A percentile compares a stretch with the other conserved stretches of the same genome.
Evolutionary conservation across 2,113 vertebrate genomes (phyloP).

Genomic region (Sprattus sprattus): DNA sequence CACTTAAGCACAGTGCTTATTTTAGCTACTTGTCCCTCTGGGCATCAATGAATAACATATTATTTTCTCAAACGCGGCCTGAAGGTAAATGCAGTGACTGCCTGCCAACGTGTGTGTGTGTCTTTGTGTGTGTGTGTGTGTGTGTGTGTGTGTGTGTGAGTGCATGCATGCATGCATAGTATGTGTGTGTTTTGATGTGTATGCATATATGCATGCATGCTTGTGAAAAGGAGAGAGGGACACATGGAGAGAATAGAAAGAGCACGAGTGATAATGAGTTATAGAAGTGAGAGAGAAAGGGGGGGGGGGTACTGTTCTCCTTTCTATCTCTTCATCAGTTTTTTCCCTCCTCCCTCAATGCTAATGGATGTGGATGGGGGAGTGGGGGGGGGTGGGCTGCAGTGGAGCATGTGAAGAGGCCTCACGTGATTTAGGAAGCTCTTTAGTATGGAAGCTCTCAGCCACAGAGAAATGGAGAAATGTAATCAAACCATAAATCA

Average conservation of each 20-base stretch:
- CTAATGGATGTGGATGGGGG: conserved; percentile 37
- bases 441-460: conserved; percentile 52
- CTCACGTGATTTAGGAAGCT: conserved; percentile 59
- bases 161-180: background rate
- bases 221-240: background rate
- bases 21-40: background rate
- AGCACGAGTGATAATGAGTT: conserved; percentile 11
- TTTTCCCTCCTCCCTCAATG: conserved; percentile 42
- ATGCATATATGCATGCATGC: conserved; percentile 17
- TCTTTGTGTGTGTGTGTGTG: background rate
- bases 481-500: conserved; percentile 75
- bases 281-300: conserved; percentile 17
- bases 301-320: conserved; percentile 58
- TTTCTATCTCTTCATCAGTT: conserved; percentile 65
- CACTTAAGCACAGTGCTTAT: background rate
- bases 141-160: background rate
- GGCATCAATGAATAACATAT: conserved; percentile 3
- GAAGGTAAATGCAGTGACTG: conserved; percentile 1
- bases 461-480: conserved; percentile 60
- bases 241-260: background rate
- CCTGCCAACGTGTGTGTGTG: background rate
- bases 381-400: conserved; percentile 27
- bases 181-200: conserved; percentile 5
- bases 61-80: conserved; percentile 9
- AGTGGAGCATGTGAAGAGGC: conserved; percentile 55